A percentile compares a stretch with the other conserved stretches of the same genome.
These are phyloP conservation scores for Novumbra hubbsi DNA, from an alignment of 2,797 vertebrate genomes.

Conservation along the genomic window DNA sequence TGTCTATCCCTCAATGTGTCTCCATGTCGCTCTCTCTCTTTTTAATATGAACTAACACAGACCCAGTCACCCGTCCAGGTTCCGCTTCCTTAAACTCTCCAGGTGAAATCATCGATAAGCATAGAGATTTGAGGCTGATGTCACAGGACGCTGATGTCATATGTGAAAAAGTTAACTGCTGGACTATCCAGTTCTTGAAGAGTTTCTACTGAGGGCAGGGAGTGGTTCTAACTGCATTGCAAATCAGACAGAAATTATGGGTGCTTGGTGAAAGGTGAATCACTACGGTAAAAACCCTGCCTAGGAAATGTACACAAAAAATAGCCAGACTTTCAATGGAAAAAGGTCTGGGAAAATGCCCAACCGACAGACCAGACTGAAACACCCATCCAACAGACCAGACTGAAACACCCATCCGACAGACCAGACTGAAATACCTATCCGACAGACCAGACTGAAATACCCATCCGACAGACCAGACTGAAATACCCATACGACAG, in stretches of 20 bases:
- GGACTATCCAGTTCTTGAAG: too few species aligned
- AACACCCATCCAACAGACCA: not conserved
- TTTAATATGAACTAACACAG: not conserved
- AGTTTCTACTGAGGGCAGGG: too few species aligned
- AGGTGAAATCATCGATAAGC: not conserved
- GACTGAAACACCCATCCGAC: not conserved
- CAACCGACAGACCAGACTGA: not conserved
- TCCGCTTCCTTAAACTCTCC: not conserved
- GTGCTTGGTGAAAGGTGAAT: too few species aligned
- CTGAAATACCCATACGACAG: not conserved
- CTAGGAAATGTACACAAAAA: too few species aligned
- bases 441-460: not conserved
- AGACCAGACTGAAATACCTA: not conserved
- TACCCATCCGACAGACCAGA: not conserved
- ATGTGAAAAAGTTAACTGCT: too few species aligned
- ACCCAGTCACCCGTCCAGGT: too few species aligned
- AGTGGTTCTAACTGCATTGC: not conserved
- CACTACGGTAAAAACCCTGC: not conserved
- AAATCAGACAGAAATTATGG: too few species aligned
- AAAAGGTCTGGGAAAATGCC: too few species aligned
- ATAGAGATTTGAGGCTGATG: not conserved
- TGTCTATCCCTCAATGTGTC: slow-evolving; percentile 6
- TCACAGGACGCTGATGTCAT: too few species aligned
- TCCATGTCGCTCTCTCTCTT: slow-evolving; percentile 6
- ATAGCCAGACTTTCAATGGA: too few species aligned